Evolutionary conservation across 2,113 vertebrate species (phyloP).

Genomic region (Myiopsitta monachus): DNA sequence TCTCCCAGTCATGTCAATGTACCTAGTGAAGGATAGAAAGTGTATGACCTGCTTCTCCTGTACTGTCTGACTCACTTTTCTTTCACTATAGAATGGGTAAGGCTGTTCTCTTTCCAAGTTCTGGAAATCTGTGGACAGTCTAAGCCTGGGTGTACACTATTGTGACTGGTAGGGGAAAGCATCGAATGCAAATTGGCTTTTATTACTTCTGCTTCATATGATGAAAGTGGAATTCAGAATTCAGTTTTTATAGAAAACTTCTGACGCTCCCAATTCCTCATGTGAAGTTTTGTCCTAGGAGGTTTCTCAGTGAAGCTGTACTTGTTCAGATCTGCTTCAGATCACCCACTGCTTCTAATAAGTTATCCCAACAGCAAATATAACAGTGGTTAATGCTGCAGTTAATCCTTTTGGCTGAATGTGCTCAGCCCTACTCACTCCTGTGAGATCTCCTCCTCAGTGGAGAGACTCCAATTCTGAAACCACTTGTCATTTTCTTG

Average conservation of each 20-base stretch:
- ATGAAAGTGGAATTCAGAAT: not conserved
- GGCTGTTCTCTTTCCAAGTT: not conserved
- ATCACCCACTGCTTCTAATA: not conserved
- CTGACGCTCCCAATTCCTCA: not conserved
- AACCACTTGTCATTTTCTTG: not conserved
- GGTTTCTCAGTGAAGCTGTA: not conserved
- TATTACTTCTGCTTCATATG: not conserved
- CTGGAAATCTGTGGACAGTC: not conserved
- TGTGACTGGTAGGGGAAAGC: not conserved
- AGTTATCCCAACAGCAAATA: not conserved
- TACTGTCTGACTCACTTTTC: not conserved
- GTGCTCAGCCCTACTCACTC: not conserved
- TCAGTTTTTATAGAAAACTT: not conserved
- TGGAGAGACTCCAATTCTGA: fast-evolving
- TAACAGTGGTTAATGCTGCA: not conserved
- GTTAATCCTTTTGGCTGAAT: not conserved
- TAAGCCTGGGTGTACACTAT: not conserved
- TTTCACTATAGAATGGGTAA: not conserved
- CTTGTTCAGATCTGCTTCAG: not conserved
- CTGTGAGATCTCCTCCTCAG: not conserved
- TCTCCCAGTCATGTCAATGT: not conserved
- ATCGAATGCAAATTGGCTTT: not conserved
- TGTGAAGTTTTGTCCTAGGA: not conserved
- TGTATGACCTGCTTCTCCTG: not conserved
- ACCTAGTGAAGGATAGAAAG: not conserved